Base-by-base conservation (phyloP, 2,797 vertebrate genomes). In the Caiman crocodilus region DNA sequence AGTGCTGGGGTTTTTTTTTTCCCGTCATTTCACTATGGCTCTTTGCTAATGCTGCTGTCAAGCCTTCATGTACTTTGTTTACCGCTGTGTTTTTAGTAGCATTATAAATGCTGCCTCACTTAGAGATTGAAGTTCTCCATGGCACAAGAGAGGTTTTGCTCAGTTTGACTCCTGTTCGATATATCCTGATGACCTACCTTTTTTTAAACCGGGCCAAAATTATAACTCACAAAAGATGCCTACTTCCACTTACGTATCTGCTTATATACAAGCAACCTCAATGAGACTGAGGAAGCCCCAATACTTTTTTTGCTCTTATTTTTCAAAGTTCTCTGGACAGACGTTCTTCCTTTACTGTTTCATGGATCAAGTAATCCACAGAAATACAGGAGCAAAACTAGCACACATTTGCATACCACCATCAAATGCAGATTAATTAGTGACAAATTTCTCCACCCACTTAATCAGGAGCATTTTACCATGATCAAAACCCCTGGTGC, bases 41-140 rank as follows among this genome's bases (percentile, higher is more conserved):
- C 55, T 88, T 89, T 23, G 17, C 80, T 93, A 88, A 56, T 35
- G 71, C 69, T 76, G 69, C 92, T 96, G 90, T 93, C 92, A 94
- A 94, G 30, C 59, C 77, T 58, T 88, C 71, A 13, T 6, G 7
- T 86, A 32, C 56, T 85, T 90, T 96, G 90, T 91, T 87, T 95
- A 88, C 79, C 2, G 3, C 82, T 89, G 74, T 35, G 28, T 94
- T 97, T 23, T 95, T 74, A 78, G 90, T 35, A 76, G 78, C 67
- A 83, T 89, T 88, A 82, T 30, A 94, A 96, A 92, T 28, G 63
- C 79, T 80, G 42, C 55, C 80, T 94, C 63, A 9, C 88, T 93
- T 56, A 59, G 84, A 82, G 81, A 88, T 59, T 30, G 65, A 88
- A 79, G 85, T 79, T 85, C 23, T 83, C 81, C 11, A 7, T 64